Conservation (phyloP, 2,113 vertebrate genomes). For the Dipodomys stephensi region DNA sequence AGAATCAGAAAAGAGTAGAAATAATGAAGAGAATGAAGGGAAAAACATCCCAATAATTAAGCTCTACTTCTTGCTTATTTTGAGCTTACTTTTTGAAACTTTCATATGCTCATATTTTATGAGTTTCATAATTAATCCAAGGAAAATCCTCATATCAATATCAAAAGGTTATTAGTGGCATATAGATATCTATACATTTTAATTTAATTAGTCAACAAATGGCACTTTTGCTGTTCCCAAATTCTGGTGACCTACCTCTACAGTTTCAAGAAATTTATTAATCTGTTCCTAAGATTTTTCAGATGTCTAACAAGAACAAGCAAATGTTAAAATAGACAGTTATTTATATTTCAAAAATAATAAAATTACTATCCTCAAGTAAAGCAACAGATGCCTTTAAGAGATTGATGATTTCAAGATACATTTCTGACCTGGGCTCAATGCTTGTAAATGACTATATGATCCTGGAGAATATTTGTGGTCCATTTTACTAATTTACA, state of each 20-base stretch:
- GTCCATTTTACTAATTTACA: not conserved
- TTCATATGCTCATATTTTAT: not conserved
- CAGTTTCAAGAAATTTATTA: not conserved
- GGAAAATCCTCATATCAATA: not conserved
- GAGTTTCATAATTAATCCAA: constrained; percentile 20
- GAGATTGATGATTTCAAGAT: not conserved
- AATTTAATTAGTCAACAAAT: not conserved
- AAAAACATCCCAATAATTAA: not conserved
- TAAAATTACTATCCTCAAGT: not conserved
- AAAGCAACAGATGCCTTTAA: not conserved
- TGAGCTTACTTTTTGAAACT: not conserved
- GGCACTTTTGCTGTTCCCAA: not conserved
- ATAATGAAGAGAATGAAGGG: not conserved
- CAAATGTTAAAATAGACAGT: not conserved
- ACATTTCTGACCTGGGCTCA: not conserved
- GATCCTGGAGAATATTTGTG: not conserved
- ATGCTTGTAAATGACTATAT: not conserved
- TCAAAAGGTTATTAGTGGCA: not conserved
- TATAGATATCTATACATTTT: not conserved
- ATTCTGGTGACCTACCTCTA: not conserved
- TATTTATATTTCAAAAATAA: too few species aligned
- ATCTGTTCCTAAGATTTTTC: not conserved
- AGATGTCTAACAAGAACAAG: not conserved
- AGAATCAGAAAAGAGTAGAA: not conserved
- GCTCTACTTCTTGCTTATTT: not conserved